These are phyloP conservation scores for Heterotis niloticus DNA, from an alignment of 2,113 vertebrate species.

Conservation along the genomic window DNA sequence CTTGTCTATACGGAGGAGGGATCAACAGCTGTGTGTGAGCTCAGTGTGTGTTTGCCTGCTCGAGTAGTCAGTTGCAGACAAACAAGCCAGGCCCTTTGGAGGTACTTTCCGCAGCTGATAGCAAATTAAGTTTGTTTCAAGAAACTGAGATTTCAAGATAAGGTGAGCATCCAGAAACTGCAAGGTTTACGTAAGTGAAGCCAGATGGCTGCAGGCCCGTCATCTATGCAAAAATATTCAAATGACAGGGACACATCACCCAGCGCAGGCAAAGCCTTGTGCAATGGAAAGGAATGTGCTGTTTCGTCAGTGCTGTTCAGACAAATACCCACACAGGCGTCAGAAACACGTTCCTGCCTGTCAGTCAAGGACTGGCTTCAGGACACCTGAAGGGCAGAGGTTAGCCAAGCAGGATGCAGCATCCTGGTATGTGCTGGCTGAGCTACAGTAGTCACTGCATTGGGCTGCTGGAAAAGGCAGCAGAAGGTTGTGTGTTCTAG, in stretches of 20 bases:
- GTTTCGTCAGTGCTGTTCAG: background rate
- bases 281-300: background rate
- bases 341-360: conserved; percentile 2
- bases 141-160: conserved; percentile 7
- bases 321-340: background rate
- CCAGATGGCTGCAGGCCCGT: background rate
- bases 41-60: background rate
- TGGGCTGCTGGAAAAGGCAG: too few species aligned
- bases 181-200: too few species aligned
- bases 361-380: background rate
- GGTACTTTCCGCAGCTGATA: conserved; percentile 3
- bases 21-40: background rate
- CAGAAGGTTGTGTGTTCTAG: too few species aligned
- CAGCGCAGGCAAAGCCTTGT: background rate
- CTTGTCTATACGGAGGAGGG: background rate
- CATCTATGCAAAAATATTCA: conserved; percentile 27
- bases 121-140: background rate
- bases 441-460: background rate
- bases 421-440: background rate
- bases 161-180: background rate
- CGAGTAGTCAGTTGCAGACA: background rate
- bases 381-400: background rate
- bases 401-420: background rate
- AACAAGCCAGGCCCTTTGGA: background rate
- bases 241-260: background rate